Evolutionary conservation across 2,113 vertebrate species (phyloP).

Genomic region (Caretta caretta): DNA sequence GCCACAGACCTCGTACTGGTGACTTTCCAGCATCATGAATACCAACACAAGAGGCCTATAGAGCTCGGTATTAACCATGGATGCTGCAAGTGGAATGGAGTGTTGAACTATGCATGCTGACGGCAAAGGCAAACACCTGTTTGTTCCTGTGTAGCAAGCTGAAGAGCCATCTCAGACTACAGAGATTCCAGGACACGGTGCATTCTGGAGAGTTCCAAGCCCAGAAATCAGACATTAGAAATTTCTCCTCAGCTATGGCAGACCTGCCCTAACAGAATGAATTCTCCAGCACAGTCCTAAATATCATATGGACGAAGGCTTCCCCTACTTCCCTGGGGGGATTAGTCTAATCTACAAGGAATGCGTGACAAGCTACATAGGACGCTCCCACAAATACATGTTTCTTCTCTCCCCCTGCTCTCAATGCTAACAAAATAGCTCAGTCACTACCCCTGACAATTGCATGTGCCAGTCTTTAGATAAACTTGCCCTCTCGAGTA

Average conservation of each 20-base stretch:
- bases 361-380: neutral
- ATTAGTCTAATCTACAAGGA: neutral
- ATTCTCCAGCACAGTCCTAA: neutral
- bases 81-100: neutral
- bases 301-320: neutral
- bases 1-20: neutral
- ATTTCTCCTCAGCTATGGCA: neutral
- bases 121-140: too few species aligned
- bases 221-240: neutral
- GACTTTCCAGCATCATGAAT: neutral
- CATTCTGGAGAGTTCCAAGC: neutral
- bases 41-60: neutral
- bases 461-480: rapidly evolving
- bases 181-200: neutral
- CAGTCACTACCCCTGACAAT: neutral
- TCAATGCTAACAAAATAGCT: neutral
- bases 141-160: neutral
- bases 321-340: neutral
- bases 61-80: neutral
- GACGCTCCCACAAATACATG: neutral
- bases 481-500: rapidly evolving
- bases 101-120: too few species aligned
- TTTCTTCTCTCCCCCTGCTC: neutral
- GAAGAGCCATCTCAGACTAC: rapidly evolving
- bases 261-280: rapidly evolving